Conservation (phyloP, 1,140 invertebrate genomes). For the Drosophila ohnishii region DNA sequence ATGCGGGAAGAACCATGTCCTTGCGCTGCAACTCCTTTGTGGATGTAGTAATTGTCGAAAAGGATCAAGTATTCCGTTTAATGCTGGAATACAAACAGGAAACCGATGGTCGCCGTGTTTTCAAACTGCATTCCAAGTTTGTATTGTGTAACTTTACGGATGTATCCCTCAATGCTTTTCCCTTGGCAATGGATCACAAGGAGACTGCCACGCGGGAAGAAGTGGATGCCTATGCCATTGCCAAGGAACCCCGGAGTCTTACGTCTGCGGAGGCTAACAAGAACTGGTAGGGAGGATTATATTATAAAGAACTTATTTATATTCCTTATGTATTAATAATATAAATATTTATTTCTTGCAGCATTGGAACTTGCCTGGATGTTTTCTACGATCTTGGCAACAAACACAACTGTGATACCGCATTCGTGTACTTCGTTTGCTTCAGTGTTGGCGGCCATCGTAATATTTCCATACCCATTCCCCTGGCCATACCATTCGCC, state of each 20-base stretch:
- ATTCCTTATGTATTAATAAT: neutral
- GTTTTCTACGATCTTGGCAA: slow-evolving; percentile 66
- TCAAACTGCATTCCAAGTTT: slow-evolving; percentile 68
- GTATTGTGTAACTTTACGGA: slow-evolving; percentile 68
- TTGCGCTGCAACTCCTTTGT: slow-evolving; percentile 52
- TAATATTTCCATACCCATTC: slow-evolving; percentile 73
- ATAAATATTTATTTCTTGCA: neutral
- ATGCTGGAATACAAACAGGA: slow-evolving; percentile 59
- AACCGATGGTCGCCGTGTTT: slow-evolving; percentile 46
- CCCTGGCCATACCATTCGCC: slow-evolving; percentile 63
- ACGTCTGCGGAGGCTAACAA: neutral
- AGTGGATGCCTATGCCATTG: slow-evolving; percentile 28
- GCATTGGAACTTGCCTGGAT: slow-evolving; percentile 58
- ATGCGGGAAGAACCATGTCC: slow-evolving; percentile 11
- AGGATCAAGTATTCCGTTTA: slow-evolving; percentile 60
- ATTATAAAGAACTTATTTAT: neutral
- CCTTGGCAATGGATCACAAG: slow-evolving; percentile 76
- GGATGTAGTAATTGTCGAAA: slow-evolving; percentile 58
- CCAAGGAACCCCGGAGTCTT: slow-evolving; percentile 19
- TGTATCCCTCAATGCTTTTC: slow-evolving; percentile 40
- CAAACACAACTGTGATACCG: slow-evolving; percentile 67
- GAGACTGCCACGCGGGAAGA: slow-evolving; percentile 51
- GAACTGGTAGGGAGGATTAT: slow-evolving; percentile 38
- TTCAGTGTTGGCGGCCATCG: slow-evolving; percentile 39
- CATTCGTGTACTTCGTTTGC: slow-evolving; percentile 73